Evolutionary conservation across 2,888 invertebrate genomes (phyloP).

Genomic region (Hemithea aestivaria): DNA sequence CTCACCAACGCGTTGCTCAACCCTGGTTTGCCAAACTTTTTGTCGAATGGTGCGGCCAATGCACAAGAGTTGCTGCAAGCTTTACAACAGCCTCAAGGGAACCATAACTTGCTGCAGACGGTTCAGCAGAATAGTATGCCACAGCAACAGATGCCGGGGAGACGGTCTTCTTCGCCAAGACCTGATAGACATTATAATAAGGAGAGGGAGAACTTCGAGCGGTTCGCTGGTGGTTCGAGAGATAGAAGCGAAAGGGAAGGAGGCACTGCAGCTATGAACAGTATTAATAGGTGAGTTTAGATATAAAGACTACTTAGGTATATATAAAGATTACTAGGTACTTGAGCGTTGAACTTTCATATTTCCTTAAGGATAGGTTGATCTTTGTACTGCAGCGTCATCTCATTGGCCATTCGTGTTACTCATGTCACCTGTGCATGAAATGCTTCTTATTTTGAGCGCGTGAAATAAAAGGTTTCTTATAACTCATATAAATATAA

Average conservation of each 20-base stretch:
- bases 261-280: slow-evolving; percentile 81
- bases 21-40: slow-evolving; percentile 84
- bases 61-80: slow-evolving; percentile 87
- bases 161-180: slow-evolving; percentile 69
- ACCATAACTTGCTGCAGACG: slow-evolving; percentile 70
- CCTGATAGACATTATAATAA: slow-evolving; percentile 73
- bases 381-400: too few relatives aligned
- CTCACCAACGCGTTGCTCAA: slow-evolving; percentile 85
- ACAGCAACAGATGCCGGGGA: slow-evolving; percentile 72
- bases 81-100: slow-evolving; percentile 72
- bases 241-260: slow-evolving; percentile 76
- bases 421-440: too few relatives aligned
- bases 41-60: slow-evolving; percentile 83
- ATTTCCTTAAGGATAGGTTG: too few relatives aligned
- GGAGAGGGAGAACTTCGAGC: slow-evolving; percentile 69
- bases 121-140: slow-evolving; percentile 68
- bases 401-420: too few relatives aligned
- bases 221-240: slow-evolving; percentile 67
- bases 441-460: too few relatives aligned
- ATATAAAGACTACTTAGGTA: too few relatives aligned
- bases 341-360: too few relatives aligned
- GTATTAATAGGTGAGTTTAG: slow-evolving; percentile 80
- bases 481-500: too few relatives aligned
- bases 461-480: too few relatives aligned
- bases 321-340: too few relatives aligned